Evolutionary conservation across 2,888 invertebrate genomes (phyloP), one percentile per base, ranked within the genome.

Genomic region (Tetanocera ferruginea): DNA sequence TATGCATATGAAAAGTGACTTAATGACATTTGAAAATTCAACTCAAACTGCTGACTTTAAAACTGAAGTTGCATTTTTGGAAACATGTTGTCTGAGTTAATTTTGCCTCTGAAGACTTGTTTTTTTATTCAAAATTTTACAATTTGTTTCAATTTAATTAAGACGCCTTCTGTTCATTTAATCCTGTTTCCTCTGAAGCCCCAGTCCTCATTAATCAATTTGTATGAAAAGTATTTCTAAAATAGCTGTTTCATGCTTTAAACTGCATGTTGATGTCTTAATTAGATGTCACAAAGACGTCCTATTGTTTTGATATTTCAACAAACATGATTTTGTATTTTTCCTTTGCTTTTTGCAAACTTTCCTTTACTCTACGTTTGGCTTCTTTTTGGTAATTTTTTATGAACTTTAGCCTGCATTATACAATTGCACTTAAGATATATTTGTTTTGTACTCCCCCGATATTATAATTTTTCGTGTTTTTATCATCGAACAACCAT

Each of bases 151-250:
- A 74, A 74, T 74, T 64, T 28, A 51, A 37, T 51, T 23, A 11
- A 28, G 28, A 14, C 19, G 64, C 49, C 19, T n/a, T n/a, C n/a
- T 14, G 23, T 72, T 43, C n/a, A 31, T 55, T 55, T 55, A 71
- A 72, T 25, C 69, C 37, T 49, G 11, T 34, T 64, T 34, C n/a
- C n/a, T n/a, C n/a, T 8, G 23, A 60, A 5, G 6, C 9, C 60
- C 31, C 52, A 28, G 49, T n/a, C 31, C 78, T 79, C 82, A 82
- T 82, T 82, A 83, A 83, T 83, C 82, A 83, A 72, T 82, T 81
- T 80, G 51, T 37, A 77, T 78, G 28, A 31, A 70, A 74, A 76
- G 23, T 5, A 37, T 31, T 76, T 34, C 37, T 14, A 75, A 82
- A 80, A 80, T 74, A 75, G 83, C 78, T 51, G 80, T 81, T 79